A percentile compares a stretch with the other conserved stretches of the same genome.
These are phyloP conservation scores for Ridgeia piscesae DNA, from an alignment of 1,140 invertebrate genomes.

Conservation along the genomic window DNA sequence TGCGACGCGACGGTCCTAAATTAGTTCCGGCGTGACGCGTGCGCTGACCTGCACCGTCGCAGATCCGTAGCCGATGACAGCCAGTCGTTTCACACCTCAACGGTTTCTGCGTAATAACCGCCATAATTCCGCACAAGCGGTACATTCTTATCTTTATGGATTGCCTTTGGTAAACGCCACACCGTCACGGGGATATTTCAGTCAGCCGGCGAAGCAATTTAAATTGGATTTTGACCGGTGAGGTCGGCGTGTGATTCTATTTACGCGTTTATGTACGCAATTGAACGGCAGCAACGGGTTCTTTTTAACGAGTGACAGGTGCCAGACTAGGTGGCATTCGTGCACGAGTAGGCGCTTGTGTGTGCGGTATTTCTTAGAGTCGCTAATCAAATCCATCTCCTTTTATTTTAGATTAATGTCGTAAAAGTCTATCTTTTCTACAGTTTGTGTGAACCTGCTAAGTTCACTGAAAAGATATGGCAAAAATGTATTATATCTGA, in stretches of 20 bases:
- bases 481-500: too few relatives aligned
- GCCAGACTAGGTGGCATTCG: too few relatives aligned
- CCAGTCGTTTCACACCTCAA: neutral
- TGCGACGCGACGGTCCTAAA: neutral
- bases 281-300: neutral
- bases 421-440: too few relatives aligned
- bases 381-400: too few relatives aligned
- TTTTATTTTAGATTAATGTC: too few relatives aligned
- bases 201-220: neutral
- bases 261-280: neutral
- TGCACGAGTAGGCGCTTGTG: neutral
- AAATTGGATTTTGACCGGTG: neutral
- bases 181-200: neutral
- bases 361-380: conserved; percentile 17
- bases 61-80: neutral
- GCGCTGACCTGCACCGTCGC: neutral
- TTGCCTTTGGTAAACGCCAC: neutral
- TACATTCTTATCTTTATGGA: conserved; percentile 1
- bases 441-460: too few relatives aligned
- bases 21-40: neutral
- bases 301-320: neutral
- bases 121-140: neutral
- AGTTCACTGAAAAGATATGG: too few relatives aligned
- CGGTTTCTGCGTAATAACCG: neutral
- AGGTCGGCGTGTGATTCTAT: neutral